Evolutionary conservation across 92 coral and sea anemone species (phyloP).

Genomic region (Heliopora coerulea): DNA sequence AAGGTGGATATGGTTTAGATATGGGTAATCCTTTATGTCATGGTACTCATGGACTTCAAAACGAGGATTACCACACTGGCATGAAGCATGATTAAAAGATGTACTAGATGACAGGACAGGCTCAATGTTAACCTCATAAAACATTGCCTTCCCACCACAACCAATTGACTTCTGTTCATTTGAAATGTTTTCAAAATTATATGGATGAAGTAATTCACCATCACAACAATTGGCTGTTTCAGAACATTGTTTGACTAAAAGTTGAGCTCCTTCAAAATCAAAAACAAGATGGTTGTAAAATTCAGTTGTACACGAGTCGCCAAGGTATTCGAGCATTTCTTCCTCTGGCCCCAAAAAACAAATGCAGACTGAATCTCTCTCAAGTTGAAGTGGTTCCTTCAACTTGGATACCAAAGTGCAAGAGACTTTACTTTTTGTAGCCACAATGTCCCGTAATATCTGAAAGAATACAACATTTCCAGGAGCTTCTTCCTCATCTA

Average conservation of each 20-base stretch:
- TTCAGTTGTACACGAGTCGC: constrained; percentile 12
- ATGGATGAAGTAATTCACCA: neutral
- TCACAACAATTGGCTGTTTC: neutral
- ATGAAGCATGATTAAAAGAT: constrained; percentile 38
- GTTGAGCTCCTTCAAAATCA: constrained; percentile 27
- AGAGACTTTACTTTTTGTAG: neutral
- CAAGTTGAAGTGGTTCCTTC: neutral
- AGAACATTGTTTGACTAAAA: constrained; percentile 11
- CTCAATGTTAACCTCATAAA: constrained; percentile 19
- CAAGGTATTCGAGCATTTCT: neutral
- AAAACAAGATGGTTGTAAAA: constrained; percentile 32
- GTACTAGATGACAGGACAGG: constrained; percentile 16
- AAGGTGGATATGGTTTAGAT: neutral
- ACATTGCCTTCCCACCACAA: neutral
- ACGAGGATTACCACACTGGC: constrained; percentile 35
- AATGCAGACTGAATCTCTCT: constrained; percentile 1
- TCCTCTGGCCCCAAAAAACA: constrained; percentile 7
- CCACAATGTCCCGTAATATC: neutral
- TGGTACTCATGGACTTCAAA: constrained; percentile 11
- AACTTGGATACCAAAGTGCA: constrained; percentile 25
- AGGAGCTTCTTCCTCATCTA: neutral
- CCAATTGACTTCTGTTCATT: constrained; percentile 19
- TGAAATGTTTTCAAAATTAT: neutral
- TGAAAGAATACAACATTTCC: neutral
- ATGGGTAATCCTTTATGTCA: constrained; percentile 1